A percentile compares a stretch with the other conserved stretches of the same genome.
phyloP scores from a whole-genome alignment of 2,888 invertebrate genomes.

The Ceramica pisi region DNA sequence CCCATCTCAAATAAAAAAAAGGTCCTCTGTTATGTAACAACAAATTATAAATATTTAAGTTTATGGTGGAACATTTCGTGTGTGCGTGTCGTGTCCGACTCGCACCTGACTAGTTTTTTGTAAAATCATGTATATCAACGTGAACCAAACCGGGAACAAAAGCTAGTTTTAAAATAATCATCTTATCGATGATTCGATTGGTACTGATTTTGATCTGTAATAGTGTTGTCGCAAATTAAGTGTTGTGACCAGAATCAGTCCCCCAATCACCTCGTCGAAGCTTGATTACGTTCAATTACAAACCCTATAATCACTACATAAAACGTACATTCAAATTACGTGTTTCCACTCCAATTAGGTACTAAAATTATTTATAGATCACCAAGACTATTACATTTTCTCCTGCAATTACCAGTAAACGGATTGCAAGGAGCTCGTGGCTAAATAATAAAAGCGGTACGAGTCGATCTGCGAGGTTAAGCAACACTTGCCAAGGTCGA shows the following conservation, averaged over 20 bases:
- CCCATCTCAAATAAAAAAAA: too few species aligned
- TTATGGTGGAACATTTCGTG: too few species aligned
- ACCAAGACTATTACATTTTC: slow-evolving; percentile 48
- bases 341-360: slow-evolving; percentile 58
- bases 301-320: slow-evolving; percentile 49
- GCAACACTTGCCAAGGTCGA: too few species aligned
- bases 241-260: slow-evolving; percentile 25
- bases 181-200: background rate
- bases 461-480: too few species aligned
- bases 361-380: slow-evolving; percentile 58
- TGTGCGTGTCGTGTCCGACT: too few species aligned
- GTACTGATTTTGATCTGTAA: background rate
- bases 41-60: too few species aligned
- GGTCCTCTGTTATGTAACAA: too few species aligned
- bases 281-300: slow-evolving; percentile 45
- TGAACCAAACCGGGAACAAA: too few species aligned
- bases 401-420: slow-evolving; percentile 50
- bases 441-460: too few species aligned
- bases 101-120: too few species aligned
- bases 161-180: too few species aligned
- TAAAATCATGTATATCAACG: too few species aligned
- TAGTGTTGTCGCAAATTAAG: slow-evolving; percentile 22
- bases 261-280: slow-evolving; percentile 27
- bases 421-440: slow-evolving; percentile 19
- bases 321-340: slow-evolving; percentile 44